These are phyloP conservation scores for Lingula anatina DNA, from an alignment of 2,888 invertebrate genomes.

Conservation along the genomic window DNA sequence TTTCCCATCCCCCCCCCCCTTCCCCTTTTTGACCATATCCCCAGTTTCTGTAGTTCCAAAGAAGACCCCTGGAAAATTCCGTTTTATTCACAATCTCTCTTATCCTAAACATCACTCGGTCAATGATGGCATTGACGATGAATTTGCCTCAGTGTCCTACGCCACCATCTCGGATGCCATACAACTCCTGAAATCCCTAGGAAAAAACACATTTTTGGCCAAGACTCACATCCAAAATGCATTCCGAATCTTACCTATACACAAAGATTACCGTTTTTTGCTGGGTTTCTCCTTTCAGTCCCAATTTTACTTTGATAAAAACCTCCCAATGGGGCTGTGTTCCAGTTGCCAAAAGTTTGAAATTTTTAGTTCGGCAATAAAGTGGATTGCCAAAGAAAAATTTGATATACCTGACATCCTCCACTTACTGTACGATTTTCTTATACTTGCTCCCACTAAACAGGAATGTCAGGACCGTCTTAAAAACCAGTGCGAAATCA, in stretches of 20 bases:
- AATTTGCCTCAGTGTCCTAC: slow-evolving; percentile 2
- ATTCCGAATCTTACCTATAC: slow-evolving; percentile 1
- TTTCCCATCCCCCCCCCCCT: slow-evolving; percentile 3
- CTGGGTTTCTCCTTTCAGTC: slow-evolving; percentile 1
- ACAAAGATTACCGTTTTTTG: neutral
- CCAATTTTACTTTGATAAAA: slow-evolving; percentile 1
- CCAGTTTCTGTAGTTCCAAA: slow-evolving; percentile 8
- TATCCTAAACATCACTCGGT: slow-evolving; percentile 4
- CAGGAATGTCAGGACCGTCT: too few relatives aligned
- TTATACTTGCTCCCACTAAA: too few relatives aligned
- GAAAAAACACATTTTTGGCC: slow-evolving; percentile 3
- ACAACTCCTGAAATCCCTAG: slow-evolving; percentile 58
- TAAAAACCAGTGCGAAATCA: too few relatives aligned
- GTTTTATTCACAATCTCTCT: slow-evolving; percentile 8
- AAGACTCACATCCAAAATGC: slow-evolving; percentile 5
- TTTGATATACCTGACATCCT: too few relatives aligned
- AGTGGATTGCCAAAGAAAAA: too few relatives aligned
- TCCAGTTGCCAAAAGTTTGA: too few relatives aligned
- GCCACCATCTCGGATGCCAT: slow-evolving; percentile 64
- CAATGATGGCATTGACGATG: slow-evolving; percentile 3
- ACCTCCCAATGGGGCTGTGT: slow-evolving; percentile 7
- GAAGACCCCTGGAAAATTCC: slow-evolving; percentile 5
- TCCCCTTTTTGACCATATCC: slow-evolving; percentile 3
- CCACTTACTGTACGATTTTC: too few relatives aligned
- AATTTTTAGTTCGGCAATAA: too few relatives aligned